Evolutionary conservation across 1,140 invertebrate genomes (phyloP).

Genomic region (Contarinia nasturtii): DNA sequence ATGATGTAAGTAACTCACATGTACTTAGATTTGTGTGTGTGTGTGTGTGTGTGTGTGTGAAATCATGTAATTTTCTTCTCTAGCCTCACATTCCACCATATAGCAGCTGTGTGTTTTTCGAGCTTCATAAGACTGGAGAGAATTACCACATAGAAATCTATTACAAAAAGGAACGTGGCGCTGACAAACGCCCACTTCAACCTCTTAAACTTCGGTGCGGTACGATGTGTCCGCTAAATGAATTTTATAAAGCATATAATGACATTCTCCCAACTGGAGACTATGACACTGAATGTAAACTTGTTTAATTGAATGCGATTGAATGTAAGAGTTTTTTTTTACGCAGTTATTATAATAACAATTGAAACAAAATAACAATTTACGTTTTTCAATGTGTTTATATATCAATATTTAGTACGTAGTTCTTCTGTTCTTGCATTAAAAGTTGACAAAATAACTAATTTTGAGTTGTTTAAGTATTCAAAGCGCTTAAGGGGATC

Average conservation of each 20-base stretch:
- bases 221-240: conserved; percentile 31
- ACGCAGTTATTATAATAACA: too few species aligned
- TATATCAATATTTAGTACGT: too few species aligned
- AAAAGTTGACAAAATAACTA: too few species aligned
- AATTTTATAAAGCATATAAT: conserved; percentile 31
- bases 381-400: too few species aligned
- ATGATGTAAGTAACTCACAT: conserved; percentile 19
- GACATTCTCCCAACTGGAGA: conserved; percentile 33
- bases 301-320: too few species aligned
- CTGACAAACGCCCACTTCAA: conserved; percentile 26
- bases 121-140: conserved; percentile 31
- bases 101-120: conserved; percentile 46
- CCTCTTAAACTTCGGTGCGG: conserved; percentile 37
- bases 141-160: conserved; percentile 27
- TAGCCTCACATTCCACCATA: conserved; percentile 47
- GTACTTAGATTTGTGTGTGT: background rate
- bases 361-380: too few species aligned
- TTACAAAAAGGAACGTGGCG: conserved; percentile 37
- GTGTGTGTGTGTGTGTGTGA: background rate
- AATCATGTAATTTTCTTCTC: conserved; percentile 1
- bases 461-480: too few species aligned
- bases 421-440: too few species aligned
- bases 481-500: too few species aligned
- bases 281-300: conserved; percentile 29
- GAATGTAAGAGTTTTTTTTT: too few species aligned